These are phyloP conservation scores for Triops longicaudatus DNA, from an alignment of 1,140 invertebrate species.

Conservation along the genomic window DNA sequence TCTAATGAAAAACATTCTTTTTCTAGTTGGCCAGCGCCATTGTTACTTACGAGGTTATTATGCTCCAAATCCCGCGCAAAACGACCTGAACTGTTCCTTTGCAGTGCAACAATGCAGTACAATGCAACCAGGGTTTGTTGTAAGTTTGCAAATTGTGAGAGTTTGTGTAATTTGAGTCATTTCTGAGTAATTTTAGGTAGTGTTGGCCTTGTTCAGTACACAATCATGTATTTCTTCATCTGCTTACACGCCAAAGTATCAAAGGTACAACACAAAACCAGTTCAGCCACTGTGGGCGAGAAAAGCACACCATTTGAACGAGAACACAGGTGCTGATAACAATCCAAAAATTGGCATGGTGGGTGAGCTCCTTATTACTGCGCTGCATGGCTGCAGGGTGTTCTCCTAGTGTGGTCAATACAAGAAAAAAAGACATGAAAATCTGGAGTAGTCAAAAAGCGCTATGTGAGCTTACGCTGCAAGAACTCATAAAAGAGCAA, in stretches of 20 bases:
- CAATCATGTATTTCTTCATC: not conserved
- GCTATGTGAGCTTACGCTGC: too few relatives aligned
- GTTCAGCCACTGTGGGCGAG: not conserved
- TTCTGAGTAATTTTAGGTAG: too few relatives aligned
- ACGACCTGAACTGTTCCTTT: too few relatives aligned
- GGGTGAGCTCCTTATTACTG: not conserved
- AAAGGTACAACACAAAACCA: not conserved
- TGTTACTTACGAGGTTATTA: conserved; percentile 26
- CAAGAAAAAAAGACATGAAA: not conserved
- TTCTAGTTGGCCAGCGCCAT: conserved; percentile 22
- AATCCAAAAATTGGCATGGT: not conserved
- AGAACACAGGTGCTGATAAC: not conserved
- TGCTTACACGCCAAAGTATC: not conserved
- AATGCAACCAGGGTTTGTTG: too few relatives aligned
- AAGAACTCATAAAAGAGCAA: too few relatives aligned
- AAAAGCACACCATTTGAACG: not conserved
- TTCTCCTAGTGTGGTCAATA: not conserved
- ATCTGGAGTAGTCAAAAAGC: too few relatives aligned
- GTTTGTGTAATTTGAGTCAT: too few relatives aligned
- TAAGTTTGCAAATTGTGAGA: too few relatives aligned
- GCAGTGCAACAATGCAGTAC: too few relatives aligned
- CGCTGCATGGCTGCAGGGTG: conserved; percentile 3
- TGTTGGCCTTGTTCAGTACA: too few relatives aligned
- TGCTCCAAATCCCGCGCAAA: conserved; percentile 24
- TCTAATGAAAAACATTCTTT: too few relatives aligned